Base-by-base conservation (phyloP, 1,140 invertebrate genomes). In the Vollenhovia emeryi region DNA sequence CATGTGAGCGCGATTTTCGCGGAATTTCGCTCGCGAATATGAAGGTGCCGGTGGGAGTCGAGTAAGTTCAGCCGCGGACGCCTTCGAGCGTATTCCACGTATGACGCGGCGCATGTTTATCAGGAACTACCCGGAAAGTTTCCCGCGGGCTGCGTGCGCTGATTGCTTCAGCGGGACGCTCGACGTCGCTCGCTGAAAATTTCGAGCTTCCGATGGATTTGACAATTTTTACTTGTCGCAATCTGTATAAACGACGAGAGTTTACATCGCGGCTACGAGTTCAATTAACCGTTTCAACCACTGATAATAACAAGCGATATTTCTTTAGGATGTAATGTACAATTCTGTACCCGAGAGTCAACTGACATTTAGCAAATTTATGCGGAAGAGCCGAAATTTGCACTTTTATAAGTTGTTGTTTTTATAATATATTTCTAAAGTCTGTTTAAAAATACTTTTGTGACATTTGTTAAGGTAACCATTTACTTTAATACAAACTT, bases 101-200 rank as follows among this genome's bases (percentile, higher is more conserved):
- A 82, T 82, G 68, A 52, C 64, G 48, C 33, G 43, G 64, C 36
- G 24, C 64, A 82, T 57, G 66, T 73, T 82, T 82, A 71, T 82
- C 52, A 71, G 27, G n/a, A 71, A 71, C 50, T 82, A 40, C 21
- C 11, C 50, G n/a, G 36, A 73, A 82, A 82, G 66, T 82, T 82
- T 73, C 27, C 36, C 40, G 50, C 50, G 71, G 64, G 50, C 33
- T 80, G 64, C 78, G 78, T 40, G 50, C 66, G 78, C 57, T 82
- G 78, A 82, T 82, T 82, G 66, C 66, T 71, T 73, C 27, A n/a
- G 50, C 78, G 33, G 43, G 50, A 36, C 48, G 43, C 27, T 33
- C 52, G 36, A 57, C 48, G 9, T n/a, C 27, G 30, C 13, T 40
- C 8, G 18, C 48, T 43, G 33, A 79, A 78, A 80, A 57, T 80